Evolutionary conservation across 2,888 invertebrate genomes (phyloP), one percentile per base, ranked within the genome.

Genomic region (Pseudococcus viburni): DNA sequence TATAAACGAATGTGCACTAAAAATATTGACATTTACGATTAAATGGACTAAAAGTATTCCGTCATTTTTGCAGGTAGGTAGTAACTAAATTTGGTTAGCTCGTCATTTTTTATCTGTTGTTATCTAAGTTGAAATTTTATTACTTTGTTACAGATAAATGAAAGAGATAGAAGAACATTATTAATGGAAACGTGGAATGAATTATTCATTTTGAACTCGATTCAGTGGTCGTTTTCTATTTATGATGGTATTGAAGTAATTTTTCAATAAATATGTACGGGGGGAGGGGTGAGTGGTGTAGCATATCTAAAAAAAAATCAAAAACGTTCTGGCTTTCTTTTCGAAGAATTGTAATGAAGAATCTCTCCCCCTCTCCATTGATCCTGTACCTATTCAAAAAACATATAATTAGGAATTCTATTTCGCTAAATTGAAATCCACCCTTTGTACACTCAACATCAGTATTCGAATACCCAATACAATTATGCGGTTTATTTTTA

Each of bases 151-250:
- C 92, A 95, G 93, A 92, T 95, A 87, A 73, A 84, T 48, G 86
- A 88, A 46, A 77, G 85, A 84, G 96, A 96, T 90, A 96, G 96
- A 91, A 94, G 94, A 0, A 93, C 94, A 86, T 93, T 97, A 64
- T 92, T 97, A 87, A 95, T 95, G 90, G 95, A 94, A 91, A 95
- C 95, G 48, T 97, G 97, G 97, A 95, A 94, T 90, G 96, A 97
- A 91, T 92, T 97, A 6, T 97, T 96, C 91, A 93, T 97, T 0
- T 91, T 97, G 12, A 96, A 96, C 48, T 96, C 96, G 11, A 95
- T 96, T 0, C 96, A 97, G 91, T 95, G 95, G 94, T 94, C 95
- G 1, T 93, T 96, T 89, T 94, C 94, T 22, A 93, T 96, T 55
- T 95, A 96, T 90, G 95, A 95, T 92, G 94, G 95, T 95, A 92